Evolutionary conservation across 2,888 invertebrate species (phyloP).

Genomic region (Pristionchus japonicus): DNA sequence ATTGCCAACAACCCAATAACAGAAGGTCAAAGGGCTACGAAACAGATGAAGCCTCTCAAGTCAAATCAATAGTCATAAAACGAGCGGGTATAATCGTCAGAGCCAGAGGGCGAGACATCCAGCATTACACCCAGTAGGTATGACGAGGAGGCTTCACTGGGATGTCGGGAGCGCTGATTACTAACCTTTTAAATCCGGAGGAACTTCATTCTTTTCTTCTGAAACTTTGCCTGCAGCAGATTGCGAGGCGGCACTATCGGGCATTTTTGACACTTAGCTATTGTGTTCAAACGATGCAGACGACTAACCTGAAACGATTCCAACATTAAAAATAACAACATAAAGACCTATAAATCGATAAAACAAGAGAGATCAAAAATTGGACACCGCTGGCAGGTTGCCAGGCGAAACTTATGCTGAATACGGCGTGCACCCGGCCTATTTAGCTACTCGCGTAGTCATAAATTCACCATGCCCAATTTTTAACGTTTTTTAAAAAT

Average conservation of each 20-base stretch:
- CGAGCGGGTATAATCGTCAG: background rate
- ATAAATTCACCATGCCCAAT: background rate
- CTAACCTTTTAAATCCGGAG: slow-evolving; percentile 25
- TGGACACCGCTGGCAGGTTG: background rate
- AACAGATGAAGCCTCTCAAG: slow-evolving; percentile 14
- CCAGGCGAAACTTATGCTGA: background rate
- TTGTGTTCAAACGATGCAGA: background rate
- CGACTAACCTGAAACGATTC: background rate
- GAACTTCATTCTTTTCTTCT: slow-evolving; percentile 15
- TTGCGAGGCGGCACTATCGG: slow-evolving; percentile 2
- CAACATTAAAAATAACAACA: background rate
- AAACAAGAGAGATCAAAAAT: slow-evolving; percentile 3
- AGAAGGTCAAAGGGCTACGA: background rate
- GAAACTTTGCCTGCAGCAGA: slow-evolving; percentile 9
- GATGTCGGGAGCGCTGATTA: background rate
- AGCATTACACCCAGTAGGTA: background rate
- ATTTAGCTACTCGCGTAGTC: background rate
- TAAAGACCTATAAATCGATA: background rate
- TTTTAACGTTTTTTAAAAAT: background rate
- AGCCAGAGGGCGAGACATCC: background rate
- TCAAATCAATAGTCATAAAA: slow-evolving; percentile 4
- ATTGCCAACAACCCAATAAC: background rate
- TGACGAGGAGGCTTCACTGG: background rate
- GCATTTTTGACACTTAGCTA: slow-evolving; percentile 24
- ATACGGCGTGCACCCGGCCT: background rate